Conservation (phyloP, 2,888 invertebrate genomes). For the Andrena fulva region DNA sequence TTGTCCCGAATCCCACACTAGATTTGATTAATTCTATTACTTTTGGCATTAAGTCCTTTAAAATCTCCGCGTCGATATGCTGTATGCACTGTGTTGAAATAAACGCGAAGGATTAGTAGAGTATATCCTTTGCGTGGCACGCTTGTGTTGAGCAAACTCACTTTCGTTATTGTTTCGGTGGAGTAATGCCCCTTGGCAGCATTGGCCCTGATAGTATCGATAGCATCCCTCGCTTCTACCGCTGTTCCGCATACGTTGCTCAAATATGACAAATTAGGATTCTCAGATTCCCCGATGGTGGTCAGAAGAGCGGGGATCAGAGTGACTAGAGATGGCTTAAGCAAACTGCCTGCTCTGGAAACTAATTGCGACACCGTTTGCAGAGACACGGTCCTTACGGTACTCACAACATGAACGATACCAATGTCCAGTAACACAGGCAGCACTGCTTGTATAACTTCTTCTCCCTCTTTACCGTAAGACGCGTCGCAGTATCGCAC, state of each 20-base stretch:
- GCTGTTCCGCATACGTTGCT: constrained; percentile 90
- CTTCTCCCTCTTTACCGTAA: constrained; percentile 91
- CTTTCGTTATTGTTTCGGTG: constrained; percentile 94
- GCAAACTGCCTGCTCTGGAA: constrained; percentile 90
- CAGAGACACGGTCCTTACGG: constrained; percentile 92
- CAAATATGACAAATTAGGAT: constrained; percentile 90
- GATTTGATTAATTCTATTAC: constrained; percentile 92
- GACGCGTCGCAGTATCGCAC: constrained; percentile 89
- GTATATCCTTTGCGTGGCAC: neutral
- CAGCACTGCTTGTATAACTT: constrained; percentile 90
- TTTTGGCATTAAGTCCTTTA: constrained; percentile 93
- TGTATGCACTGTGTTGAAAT: constrained; percentile 86
- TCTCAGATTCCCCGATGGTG: constrained; percentile 95
- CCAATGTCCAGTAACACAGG: constrained; percentile 93
- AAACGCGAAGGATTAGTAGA: constrained; percentile 46
- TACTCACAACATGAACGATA: constrained; percentile 91
- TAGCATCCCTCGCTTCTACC: constrained; percentile 90
- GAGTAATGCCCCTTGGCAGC: constrained; percentile 94
- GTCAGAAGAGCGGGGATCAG: constrained; percentile 94
- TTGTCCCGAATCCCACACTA: constrained; percentile 93
- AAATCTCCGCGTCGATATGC: constrained; percentile 91
- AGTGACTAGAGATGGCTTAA: constrained; percentile 92
- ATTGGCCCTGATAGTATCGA: constrained; percentile 92
- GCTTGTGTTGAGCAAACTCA: constrained; percentile 76
- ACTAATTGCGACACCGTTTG: constrained; percentile 95